phyloP scores from a whole-genome alignment of 2,113 vertebrate species.

The Melanerpes formicivorus region DNA sequence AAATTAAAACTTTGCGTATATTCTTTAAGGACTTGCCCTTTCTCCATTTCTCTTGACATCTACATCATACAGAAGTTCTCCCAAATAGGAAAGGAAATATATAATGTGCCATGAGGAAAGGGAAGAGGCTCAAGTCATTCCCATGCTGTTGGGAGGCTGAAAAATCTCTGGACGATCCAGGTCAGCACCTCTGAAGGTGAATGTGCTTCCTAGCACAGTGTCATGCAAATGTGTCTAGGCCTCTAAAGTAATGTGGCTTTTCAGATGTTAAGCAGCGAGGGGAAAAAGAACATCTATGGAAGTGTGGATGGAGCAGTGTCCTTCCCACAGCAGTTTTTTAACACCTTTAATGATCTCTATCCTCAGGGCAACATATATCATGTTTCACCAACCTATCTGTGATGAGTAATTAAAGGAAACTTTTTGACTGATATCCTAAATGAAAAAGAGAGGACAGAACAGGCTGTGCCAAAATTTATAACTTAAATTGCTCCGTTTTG shows the following conservation, averaged over 20 bases:
- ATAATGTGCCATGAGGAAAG: not conserved
- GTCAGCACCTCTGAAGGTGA: not conserved
- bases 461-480: not conserved
- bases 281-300: not conserved
- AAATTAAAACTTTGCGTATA: not conserved
- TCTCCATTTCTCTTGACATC: not conserved
- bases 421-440: not conserved
- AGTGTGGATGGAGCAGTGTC: not conserved
- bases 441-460: not conserved
- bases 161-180: not conserved
- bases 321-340: not conserved
- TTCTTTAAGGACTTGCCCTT: not conserved
- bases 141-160: not conserved
- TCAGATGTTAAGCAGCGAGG: not conserved
- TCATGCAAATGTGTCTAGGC: not conserved
- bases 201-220: not conserved
- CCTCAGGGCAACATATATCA: not conserved
- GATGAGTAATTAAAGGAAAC: slow-evolving; percentile 5
- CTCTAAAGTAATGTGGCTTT: not conserved
- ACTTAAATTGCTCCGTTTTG: not conserved
- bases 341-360: not conserved
- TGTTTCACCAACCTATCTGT: not conserved
- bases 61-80: not conserved
- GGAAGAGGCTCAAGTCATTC: not conserved
- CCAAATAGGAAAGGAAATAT: not conserved